Evolutionary conservation across 2,888 invertebrate species (phyloP).

Genomic region (Callimorpha dominula): DNA sequence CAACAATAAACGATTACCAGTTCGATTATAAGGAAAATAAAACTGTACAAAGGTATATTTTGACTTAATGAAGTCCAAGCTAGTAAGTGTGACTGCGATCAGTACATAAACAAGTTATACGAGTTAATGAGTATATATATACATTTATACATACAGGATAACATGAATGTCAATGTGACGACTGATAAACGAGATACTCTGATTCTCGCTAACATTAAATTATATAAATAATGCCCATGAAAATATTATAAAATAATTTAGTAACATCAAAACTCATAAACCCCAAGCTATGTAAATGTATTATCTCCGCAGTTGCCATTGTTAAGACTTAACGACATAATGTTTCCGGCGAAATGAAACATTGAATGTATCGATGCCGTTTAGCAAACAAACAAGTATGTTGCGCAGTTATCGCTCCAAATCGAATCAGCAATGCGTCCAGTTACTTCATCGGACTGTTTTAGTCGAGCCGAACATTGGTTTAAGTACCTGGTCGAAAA

Average conservation of each 20-base stretch:
- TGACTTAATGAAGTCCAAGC: not conserved
- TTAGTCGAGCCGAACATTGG: constrained; percentile 27
- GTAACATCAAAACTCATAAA: not conserved
- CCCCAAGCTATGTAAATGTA: constrained; percentile 1
- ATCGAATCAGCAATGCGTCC: constrained; percentile 51
- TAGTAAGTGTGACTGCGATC: constrained; percentile 48
- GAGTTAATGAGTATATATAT: not conserved
- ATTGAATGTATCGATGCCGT: constrained; percentile 51
- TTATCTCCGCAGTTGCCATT: constrained; percentile 19
- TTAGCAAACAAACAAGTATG: constrained; percentile 65
- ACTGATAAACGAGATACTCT: constrained; percentile 44
- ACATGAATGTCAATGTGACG: constrained; percentile 53
- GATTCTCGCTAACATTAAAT: constrained; percentile 20
- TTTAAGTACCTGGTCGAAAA: constrained; percentile 24
- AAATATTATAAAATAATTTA: not conserved
- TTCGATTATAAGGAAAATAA: constrained; percentile 3
- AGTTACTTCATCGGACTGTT: constrained; percentile 44
- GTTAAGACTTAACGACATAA: constrained; percentile 29
- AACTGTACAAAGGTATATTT: not conserved
- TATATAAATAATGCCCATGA: constrained; percentile 17
- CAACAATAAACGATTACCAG: constrained; percentile 5
- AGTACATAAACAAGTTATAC: constrained; percentile 45
- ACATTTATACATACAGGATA: constrained; percentile 47
- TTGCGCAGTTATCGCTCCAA: constrained; percentile 67
- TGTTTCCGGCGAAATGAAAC: constrained; percentile 35